A percentile compares a stretch with the other conserved stretches of the same genome.
phyloP scores from a whole-genome alignment of 2,797 vertebrate species.

The Lates japonicus region DNA sequence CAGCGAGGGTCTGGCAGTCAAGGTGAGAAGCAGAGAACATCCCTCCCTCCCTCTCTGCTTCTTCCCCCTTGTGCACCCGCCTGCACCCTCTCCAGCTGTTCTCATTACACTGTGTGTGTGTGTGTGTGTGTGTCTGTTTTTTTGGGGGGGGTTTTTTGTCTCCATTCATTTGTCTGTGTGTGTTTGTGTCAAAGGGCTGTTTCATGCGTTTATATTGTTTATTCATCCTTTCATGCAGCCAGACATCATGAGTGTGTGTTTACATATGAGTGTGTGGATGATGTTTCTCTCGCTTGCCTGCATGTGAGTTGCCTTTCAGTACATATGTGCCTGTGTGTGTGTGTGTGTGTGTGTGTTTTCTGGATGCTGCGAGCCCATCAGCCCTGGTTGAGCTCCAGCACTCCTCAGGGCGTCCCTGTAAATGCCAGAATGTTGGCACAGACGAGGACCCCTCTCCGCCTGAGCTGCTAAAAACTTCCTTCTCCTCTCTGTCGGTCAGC shows the following conservation, averaged over 20 bases:
- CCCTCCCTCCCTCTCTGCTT: slow-evolving; percentile 53
- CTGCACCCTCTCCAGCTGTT: slow-evolving; percentile 80
- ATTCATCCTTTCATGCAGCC: slow-evolving; percentile 18
- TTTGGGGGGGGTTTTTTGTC: neutral
- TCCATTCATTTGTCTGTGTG: slow-evolving; percentile 33
- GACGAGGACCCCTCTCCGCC: slow-evolving; percentile 27
- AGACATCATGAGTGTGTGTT: slow-evolving; percentile 2
- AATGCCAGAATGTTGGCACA: slow-evolving; percentile 65
- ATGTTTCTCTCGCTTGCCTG: neutral
- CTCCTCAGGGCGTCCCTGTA: slow-evolving; percentile 62
- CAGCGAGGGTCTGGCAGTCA: slow-evolving; percentile 79
- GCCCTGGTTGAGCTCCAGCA: slow-evolving; percentile 47
- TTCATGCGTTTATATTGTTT: slow-evolving; percentile 26
- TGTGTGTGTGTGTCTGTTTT: slow-evolving; percentile 23
- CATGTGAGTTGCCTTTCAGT: neutral
- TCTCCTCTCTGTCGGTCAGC: slow-evolving; percentile 29
- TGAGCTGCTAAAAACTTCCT: slow-evolving; percentile 40
- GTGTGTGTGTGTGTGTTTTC: slow-evolving; percentile 30
- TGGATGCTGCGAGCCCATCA: slow-evolving; percentile 7
- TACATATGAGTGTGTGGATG: neutral
- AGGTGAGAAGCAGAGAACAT: slow-evolving; percentile 87
- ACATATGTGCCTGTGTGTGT: neutral
- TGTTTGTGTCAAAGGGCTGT: slow-evolving; percentile 15
- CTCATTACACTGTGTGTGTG: slow-evolving; percentile 55
- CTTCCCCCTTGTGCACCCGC: slow-evolving; percentile 42